These are phyloP conservation scores for Mallateleia sp. DNA, from an alignment of 2,888 invertebrate species.

Conservation along the genomic window DNA sequence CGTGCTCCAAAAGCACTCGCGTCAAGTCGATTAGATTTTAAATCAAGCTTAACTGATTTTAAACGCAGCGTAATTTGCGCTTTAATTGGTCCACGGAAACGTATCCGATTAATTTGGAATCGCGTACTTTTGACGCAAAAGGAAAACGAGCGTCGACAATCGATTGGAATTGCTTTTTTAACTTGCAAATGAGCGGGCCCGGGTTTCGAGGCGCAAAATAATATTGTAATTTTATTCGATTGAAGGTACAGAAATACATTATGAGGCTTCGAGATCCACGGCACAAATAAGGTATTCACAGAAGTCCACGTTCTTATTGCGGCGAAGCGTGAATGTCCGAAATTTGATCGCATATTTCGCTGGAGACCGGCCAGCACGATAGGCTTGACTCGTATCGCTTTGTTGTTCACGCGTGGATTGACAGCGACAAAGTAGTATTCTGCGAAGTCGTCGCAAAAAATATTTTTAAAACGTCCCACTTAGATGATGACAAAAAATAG, in stretches of 20 bases:
- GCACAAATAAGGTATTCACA: conserved; percentile 51
- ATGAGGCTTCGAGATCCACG: conserved; percentile 27
- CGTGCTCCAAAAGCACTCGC: conserved; percentile 53
- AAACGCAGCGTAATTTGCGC: conserved; percentile 20
- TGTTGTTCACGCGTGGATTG: conserved; percentile 67
- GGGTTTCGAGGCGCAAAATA: conserved; percentile 5
- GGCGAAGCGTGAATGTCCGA: conserved; percentile 77
- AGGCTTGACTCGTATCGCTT: conserved; percentile 50
- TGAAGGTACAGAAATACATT: conserved; percentile 27
- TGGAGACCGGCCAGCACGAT: conserved; percentile 28
- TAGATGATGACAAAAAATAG: too few species aligned
- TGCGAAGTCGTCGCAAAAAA: conserved; percentile 51
- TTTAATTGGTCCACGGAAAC: too few species aligned
- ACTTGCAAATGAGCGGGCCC: background rate
- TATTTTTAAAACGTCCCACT: conserved; percentile 52
- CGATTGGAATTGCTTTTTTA: conserved; percentile 6
- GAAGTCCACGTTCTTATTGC: conserved; percentile 60
- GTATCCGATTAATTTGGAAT: too few species aligned
- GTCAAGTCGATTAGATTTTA: conserved; percentile 42
- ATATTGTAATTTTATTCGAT: conserved; percentile 65
- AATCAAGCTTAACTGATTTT: conserved; percentile 48
- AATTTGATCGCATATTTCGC: conserved; percentile 78
- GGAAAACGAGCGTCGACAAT: too few species aligned
- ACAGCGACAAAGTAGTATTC: conserved; percentile 64
- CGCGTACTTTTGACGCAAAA: too few species aligned